Conservation (phyloP, 2,113 vertebrate genomes). For the Pomatostomus ruficeps region DNA sequence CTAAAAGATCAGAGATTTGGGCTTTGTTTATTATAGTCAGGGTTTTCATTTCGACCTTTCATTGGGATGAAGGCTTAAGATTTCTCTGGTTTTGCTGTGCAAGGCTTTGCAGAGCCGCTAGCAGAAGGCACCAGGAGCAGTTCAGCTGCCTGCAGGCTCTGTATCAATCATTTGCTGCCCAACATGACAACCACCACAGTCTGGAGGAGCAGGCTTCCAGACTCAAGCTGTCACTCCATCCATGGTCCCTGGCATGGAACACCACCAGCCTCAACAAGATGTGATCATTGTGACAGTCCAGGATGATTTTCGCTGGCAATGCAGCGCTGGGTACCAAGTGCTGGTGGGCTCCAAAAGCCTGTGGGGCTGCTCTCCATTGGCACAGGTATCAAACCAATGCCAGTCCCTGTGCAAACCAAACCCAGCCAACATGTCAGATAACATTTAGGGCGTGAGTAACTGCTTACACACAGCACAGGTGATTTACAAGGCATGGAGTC, state of each 20-base stretch:
- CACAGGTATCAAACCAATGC: neutral
- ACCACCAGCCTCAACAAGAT: neutral
- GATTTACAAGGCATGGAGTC: neutral
- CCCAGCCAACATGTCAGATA: neutral
- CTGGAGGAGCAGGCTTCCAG: neutral
- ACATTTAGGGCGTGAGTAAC: neutral
- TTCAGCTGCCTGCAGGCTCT: neutral
- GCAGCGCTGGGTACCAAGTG: rapidly evolving
- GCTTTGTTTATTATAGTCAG: neutral
- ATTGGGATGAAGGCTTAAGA: neutral
- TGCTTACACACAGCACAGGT: neutral
- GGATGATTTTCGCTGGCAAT: neutral
- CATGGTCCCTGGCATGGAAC: neutral
- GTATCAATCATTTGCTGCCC: neutral
- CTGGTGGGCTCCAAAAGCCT: neutral
- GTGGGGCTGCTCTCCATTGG: rapidly evolving
- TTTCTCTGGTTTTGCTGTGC: neutral
- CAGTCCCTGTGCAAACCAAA: neutral
- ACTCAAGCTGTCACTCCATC: neutral
- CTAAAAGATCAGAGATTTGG: neutral
- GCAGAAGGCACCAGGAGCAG: neutral
- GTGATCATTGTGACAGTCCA: neutral
- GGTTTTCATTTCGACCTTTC: neutral
- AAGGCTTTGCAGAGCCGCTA: neutral
- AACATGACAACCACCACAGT: neutral